Percentiles rank a stretch among this genome's conserved stretches.
Conservation (phyloP, 1,140 invertebrate genomes). For the Proctacanthus coquilletti region DNA sequence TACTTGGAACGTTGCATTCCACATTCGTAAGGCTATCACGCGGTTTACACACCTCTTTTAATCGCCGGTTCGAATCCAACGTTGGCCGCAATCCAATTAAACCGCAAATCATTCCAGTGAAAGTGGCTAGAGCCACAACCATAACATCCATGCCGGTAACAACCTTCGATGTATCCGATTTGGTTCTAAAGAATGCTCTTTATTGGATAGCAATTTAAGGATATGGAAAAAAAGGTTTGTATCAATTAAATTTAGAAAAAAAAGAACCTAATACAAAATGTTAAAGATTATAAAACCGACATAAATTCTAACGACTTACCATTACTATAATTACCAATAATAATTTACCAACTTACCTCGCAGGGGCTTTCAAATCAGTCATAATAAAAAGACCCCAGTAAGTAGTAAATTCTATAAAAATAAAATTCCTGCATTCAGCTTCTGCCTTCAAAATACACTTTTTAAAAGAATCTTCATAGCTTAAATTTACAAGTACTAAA, state of each 20-base stretch:
- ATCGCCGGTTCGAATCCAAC: constrained; percentile 18
- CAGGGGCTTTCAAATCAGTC: too few species aligned
- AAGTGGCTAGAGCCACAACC: constrained; percentile 23
- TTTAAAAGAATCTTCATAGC: too few species aligned
- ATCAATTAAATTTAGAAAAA: neutral
- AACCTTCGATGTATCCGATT: constrained; percentile 26
- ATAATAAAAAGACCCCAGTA: too few species aligned
- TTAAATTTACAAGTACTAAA: too few species aligned
- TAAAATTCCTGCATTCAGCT: too few species aligned
- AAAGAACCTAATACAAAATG: constrained; percentile 2
- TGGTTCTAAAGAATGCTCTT: constrained; percentile 30
- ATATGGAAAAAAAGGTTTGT: neutral
- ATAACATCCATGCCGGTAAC: constrained; percentile 27
- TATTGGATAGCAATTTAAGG: constrained; percentile 10
- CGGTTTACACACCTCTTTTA: constrained; percentile 11
- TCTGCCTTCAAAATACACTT: too few species aligned
- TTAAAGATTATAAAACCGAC: neutral
- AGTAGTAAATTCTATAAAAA: neutral
- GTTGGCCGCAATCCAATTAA: constrained; percentile 18
- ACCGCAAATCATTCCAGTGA: constrained; percentile 21
- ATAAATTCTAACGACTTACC: neutral
- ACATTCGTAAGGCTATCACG: too few species aligned
- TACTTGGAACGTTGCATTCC: too few species aligned
- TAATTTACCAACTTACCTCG: neutral
- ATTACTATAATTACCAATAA: neutral